Conservation (phyloP, 1,140 invertebrate species). For the Delia radicum region DNA sequence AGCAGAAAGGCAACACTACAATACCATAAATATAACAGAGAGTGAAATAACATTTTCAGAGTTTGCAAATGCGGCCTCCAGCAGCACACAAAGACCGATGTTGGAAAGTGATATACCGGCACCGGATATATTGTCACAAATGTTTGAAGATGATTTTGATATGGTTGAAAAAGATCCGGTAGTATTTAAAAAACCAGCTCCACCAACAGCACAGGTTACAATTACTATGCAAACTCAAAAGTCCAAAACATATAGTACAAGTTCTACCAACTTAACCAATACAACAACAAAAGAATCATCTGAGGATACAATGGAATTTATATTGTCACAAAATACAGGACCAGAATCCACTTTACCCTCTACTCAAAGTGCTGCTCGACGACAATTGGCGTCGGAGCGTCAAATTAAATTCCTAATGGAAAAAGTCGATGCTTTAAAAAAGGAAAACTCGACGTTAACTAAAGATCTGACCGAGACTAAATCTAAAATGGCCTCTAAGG, state of each 20-base stretch:
- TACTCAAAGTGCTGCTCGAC: slow-evolving; percentile 27
- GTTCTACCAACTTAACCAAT: too few species aligned
- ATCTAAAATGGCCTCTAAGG: slow-evolving; percentile 36
- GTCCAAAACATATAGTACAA: not conserved
- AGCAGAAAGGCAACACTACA: slow-evolving; percentile 16
- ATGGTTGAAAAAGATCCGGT: slow-evolving; percentile 30
- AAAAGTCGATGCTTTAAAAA: slow-evolving; percentile 40
- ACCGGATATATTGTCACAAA: slow-evolving; percentile 30
- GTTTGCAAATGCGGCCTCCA: slow-evolving; percentile 37
- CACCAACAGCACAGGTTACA: not conserved
- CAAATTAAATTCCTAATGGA: slow-evolving; percentile 49
- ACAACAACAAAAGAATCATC: not conserved
- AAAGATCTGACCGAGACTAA: slow-evolving; percentile 39
- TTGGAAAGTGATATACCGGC: not conserved
- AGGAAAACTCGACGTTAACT: slow-evolving; percentile 43
- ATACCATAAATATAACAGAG: slow-evolving; percentile 8
- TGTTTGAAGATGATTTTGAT: slow-evolving; percentile 39
- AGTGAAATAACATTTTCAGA: slow-evolving; percentile 40
- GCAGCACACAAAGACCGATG: slow-evolving; percentile 41
- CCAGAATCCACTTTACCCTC: not conserved
- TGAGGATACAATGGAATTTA: slow-evolving; percentile 7
- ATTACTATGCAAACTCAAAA: not conserved
- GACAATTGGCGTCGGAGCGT: slow-evolving; percentile 43
- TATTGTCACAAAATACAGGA: not conserved
- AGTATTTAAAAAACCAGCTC: not conserved